Base-by-base conservation (phyloP, 1,140 invertebrate species). In the Helicoverpa armigera region DNA sequence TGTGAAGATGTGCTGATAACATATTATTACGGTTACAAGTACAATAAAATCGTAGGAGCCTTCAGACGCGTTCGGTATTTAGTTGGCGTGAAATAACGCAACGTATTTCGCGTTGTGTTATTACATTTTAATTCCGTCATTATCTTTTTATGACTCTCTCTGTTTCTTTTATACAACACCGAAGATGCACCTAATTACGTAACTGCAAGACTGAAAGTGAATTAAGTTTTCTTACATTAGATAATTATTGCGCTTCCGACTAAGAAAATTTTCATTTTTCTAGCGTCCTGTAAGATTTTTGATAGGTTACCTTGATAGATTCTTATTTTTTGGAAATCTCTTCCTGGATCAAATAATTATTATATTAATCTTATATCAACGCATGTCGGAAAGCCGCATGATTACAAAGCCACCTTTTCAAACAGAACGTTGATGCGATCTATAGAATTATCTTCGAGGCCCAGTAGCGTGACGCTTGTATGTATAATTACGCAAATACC, bases 31-130 rank as follows among this genome's bases (percentile, higher is more conserved):
- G 81, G 83, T 69, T 69, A 69, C 70, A 76, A 16, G 56, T 18
- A 67, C 77, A 87, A 86, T 84, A 87, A 81, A 79, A 88, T 89
- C 87, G 84, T 87, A 58, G n/a, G 18, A 16, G 16, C 18, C 7
- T 58, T 84, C 77, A 81, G 76, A 82, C 81, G 83, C 82, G 61
- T 80, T 63, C 76, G 79, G 84, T 85, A 85, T 88, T 89, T 87
- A 80, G 83, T 84, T 69, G 84, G 84, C 85, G 86, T 87, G 84
- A 88, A 90, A 89, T 85, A 61, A 84, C 82, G 58, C 75, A 79
- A 86, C 76, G 81, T 87, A 82, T 74, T 65, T 72, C 83, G 79
- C 50, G 11, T 43, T 77, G 58, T 84, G 80, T 85, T 82, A 88
- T 87, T 89, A 82, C 69, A 79, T 18, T 70, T 83, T 83, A 84